Conservation (phyloP, 1,140 invertebrate genomes). For the Saxidomus purpurata region DNA sequence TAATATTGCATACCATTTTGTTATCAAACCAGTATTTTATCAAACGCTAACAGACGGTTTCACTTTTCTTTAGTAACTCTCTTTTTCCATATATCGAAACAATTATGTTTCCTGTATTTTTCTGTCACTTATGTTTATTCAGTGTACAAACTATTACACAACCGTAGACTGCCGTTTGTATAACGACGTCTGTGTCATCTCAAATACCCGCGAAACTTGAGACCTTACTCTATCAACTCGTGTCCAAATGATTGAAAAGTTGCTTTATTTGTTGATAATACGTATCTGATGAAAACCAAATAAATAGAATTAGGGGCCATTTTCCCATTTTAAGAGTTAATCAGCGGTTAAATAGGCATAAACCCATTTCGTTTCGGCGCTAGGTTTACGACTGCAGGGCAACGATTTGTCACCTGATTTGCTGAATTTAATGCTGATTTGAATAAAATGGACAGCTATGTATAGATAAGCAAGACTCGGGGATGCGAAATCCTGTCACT, state of each 20-base stretch:
- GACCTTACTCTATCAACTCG: not conserved
- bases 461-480: conserved; percentile 22
- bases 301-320: conserved; percentile 56
- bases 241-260: conserved; percentile 1
- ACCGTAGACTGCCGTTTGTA: not conserved
- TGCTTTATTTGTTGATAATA: conserved; percentile 26
- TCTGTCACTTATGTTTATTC: not conserved
- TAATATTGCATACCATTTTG: too few relatives aligned
- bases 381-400: conserved; percentile 27
- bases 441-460: conserved; percentile 48
- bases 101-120: too few relatives aligned
- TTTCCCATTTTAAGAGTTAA: conserved; percentile 62
- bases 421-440: conserved; percentile 52
- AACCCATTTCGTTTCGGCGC: conserved; percentile 38
- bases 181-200: not conserved
- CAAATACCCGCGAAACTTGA: not conserved
- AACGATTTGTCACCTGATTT: conserved; percentile 47
- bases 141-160: not conserved
- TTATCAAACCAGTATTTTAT: too few relatives aligned
- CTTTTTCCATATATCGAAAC: too few relatives aligned
- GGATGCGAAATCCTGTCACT: conserved; percentile 50
- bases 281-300: conserved; percentile 52
- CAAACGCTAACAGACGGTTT: too few relatives aligned
- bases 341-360: conserved; percentile 55
- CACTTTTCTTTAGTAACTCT: too few relatives aligned